phyloP scores from a whole-genome alignment of 2,797 vertebrate species.

The Streptopelia turtur region DNA sequence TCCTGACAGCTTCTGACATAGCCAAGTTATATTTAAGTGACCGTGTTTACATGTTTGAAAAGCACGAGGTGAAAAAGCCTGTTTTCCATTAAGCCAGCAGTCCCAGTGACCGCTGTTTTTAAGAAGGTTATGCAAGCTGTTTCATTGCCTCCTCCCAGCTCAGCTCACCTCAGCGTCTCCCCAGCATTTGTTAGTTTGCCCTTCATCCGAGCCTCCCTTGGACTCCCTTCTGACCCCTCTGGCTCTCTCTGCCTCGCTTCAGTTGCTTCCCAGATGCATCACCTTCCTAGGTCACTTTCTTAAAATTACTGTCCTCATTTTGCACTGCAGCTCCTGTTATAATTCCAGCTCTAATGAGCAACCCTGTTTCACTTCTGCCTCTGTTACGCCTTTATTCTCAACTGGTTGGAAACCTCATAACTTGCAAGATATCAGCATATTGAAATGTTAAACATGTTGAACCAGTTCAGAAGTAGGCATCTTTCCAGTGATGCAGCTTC shows the following conservation, averaged over 20 bases:
- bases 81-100: constrained; percentile 3
- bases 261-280: not conserved
- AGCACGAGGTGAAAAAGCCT: constrained; percentile 23
- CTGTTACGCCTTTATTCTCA: not conserved
- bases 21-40: not conserved
- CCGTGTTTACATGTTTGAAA: not conserved
- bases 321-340: not conserved
- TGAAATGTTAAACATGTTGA: constrained; percentile 63
- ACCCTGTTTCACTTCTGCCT: not conserved
- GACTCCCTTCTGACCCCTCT: not conserved
- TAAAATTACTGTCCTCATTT: not conserved
- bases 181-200: not conserved
- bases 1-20: not conserved
- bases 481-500: constrained; percentile 60
- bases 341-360: not conserved
- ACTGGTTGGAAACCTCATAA: not conserved
- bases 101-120: not conserved
- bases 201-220: not conserved
- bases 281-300: not conserved
- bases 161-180: not conserved
- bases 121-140: constrained; percentile 16
- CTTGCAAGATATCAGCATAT: constrained; percentile 5
- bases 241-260: not conserved
- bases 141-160: not conserved
- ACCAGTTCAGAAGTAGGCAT: constrained; percentile 63